Conservation (phyloP, 2,113 vertebrate species). For the Hepsetus odoe region DNA sequence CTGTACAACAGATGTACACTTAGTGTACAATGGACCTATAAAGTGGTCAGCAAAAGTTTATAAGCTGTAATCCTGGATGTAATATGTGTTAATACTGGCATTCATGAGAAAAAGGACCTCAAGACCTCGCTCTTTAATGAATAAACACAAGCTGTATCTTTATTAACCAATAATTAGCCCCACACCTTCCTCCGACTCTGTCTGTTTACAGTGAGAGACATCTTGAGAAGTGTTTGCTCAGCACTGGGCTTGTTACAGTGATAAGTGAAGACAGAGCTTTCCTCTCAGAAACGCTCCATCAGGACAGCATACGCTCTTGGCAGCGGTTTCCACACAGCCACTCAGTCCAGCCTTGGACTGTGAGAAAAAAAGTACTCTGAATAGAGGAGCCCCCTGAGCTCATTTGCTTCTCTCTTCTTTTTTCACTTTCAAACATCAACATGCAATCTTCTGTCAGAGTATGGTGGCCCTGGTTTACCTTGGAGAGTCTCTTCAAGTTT, state of each 20-base stretch:
- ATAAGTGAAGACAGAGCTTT: slow-evolving; percentile 66
- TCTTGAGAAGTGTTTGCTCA: slow-evolving; percentile 65
- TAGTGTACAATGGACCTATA: background rate
- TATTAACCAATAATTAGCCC: slow-evolving; percentile 64
- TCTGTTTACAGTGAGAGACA: slow-evolving; percentile 52
- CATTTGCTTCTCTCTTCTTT: background rate
- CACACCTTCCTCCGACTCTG: slow-evolving; percentile 48
- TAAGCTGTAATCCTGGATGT: background rate
- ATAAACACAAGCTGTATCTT: slow-evolving; percentile 57
- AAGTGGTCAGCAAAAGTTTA: background rate
- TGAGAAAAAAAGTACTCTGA: background rate
- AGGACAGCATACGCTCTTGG: slow-evolving; percentile 62
- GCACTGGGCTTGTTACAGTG: slow-evolving; percentile 62
- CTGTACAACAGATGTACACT: background rate
- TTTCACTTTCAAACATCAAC: background rate
- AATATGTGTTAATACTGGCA: background rate
- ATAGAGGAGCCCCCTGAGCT: background rate
- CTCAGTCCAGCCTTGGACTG: slow-evolving; percentile 20
- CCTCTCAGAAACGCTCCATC: slow-evolving; percentile 57
- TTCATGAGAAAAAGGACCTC: background rate
- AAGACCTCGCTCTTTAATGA: slow-evolving; percentile 28
- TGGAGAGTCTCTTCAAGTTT: too few relatives aligned
- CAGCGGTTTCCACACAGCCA: slow-evolving; percentile 23
- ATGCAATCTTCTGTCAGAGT: too few relatives aligned
- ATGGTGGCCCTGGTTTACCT: background rate